phyloP scores from a whole-genome alignment of 2,113 vertebrate species.

The Colistium nudipinnis region DNA sequence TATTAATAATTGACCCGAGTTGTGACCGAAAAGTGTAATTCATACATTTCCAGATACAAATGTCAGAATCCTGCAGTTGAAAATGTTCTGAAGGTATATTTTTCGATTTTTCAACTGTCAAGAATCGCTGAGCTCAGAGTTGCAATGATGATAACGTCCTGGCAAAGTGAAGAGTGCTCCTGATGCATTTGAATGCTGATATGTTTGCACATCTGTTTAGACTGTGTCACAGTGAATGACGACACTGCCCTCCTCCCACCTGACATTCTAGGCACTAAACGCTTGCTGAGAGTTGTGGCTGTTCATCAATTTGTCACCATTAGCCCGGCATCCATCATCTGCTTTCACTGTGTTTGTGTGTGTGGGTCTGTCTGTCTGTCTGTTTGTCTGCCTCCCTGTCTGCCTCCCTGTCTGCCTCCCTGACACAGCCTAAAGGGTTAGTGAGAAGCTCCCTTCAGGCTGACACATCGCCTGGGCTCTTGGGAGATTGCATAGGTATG shows the following conservation, averaged over 20 bases:
- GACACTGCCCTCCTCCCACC: constrained; percentile 34
- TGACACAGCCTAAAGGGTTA: not conserved
- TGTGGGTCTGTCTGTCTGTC: not conserved
- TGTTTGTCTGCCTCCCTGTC: not conserved
- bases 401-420: not conserved
- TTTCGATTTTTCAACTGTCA: constrained; percentile 2
- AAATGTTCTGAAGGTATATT: constrained; percentile 1
- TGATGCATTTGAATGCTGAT: constrained; percentile 24
- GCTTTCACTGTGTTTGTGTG: constrained; percentile 20
- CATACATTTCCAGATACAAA: not conserved
- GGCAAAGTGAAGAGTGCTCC: constrained; percentile 9
- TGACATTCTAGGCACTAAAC: constrained; percentile 54
- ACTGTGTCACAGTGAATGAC: constrained; percentile 39
- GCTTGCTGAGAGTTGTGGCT: constrained; percentile 44
- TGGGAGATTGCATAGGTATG: constrained; percentile 34
- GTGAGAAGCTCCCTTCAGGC: constrained; percentile 28
- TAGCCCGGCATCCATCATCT: constrained; percentile 58
- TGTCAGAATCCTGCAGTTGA: not conserved
- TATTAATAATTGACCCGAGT: too few species aligned
- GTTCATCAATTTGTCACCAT: constrained; percentile 68
- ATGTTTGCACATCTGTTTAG: constrained; percentile 30
- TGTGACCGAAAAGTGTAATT: constrained; percentile 1
- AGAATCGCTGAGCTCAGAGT: constrained; percentile 8
- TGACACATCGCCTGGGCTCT: constrained; percentile 28
- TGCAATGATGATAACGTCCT: constrained; percentile 37